These are phyloP conservation scores for Oncorhynchus masou DNA, from an alignment of 2,113 vertebrate genomes.

Conservation along the genomic window DNA sequence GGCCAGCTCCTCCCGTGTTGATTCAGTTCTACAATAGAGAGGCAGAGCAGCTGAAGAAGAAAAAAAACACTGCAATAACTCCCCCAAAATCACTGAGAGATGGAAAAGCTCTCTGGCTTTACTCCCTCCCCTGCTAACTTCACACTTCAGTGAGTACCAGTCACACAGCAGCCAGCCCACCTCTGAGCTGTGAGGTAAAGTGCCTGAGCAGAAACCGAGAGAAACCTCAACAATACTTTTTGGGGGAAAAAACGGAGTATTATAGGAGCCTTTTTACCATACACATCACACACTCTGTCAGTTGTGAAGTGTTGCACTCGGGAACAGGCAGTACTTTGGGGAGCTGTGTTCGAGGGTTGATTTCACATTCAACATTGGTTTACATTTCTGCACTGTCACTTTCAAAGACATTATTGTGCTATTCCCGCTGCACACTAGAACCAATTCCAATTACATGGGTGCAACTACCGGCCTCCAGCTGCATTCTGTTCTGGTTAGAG, in stretches of 20 bases:
- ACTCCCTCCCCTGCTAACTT: slow-evolving; percentile 20
- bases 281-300: neutral
- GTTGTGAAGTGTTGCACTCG: neutral
- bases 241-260: neutral
- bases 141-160: slow-evolving; percentile 29
- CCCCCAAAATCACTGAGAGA: slow-evolving; percentile 21
- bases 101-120: slow-evolving; percentile 28
- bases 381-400: no score
- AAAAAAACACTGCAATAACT: neutral
- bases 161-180: slow-evolving; percentile 11
- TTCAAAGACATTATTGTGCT: no score
- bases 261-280: neutral
- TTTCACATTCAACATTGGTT: no score
- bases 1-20: slow-evolving; percentile 58
- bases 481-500: neutral
- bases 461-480: no score
- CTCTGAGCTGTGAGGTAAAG: slow-evolving; percentile 22
- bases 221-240: slow-evolving; percentile 18
- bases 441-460: no score
- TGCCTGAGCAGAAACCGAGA: slow-evolving; percentile 30
- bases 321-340: no score
- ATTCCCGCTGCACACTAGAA: no score
- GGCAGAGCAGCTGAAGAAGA: slow-evolving; percentile 12
- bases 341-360: no score
- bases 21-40: slow-evolving; percentile 51